Percentiles rank a stretch among this genome's conserved stretches.
These are phyloP conservation scores for Syritta pipiens DNA, from an alignment of 2,888 invertebrate genomes.

Conservation along the genomic window DNA sequence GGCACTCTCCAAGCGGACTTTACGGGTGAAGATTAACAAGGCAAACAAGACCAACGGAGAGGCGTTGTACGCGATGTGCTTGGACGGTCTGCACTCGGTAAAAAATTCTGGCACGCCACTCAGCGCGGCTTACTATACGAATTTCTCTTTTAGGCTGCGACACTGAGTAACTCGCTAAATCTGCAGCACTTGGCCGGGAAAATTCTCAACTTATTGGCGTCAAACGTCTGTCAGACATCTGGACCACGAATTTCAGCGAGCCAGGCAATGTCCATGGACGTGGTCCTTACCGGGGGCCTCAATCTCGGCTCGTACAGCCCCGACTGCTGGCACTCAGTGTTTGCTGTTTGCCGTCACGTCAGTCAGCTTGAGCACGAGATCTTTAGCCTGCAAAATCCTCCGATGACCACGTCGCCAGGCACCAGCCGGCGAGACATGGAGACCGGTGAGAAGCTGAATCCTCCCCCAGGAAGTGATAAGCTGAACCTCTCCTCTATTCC, in stretches of 20 bases:
- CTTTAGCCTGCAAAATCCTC: conserved; percentile 86
- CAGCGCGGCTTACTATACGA: background rate
- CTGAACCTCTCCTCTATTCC: conserved; percentile 82
- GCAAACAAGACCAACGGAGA: conserved; percentile 83
- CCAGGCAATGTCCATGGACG: conserved; percentile 95
- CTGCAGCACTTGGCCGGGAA: conserved; percentile 94
- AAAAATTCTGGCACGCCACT: conserved; percentile 32
- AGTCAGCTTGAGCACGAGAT: conserved; percentile 94
- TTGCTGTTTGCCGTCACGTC: conserved; percentile 95
- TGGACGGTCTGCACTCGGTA: conserved; percentile 93
- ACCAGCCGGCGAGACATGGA: conserved; percentile 77
- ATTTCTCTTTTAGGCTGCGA: conserved; percentile 84
- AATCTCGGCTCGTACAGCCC: conserved; percentile 95
- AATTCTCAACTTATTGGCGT: conserved; percentile 91
- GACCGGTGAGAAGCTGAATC: conserved; percentile 76
- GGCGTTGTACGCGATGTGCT: conserved; percentile 89
- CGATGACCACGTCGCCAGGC: conserved; percentile 76
- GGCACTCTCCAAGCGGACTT: conserved; percentile 81
- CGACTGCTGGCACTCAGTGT: conserved; percentile 97
- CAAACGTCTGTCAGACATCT: conserved; percentile 91
- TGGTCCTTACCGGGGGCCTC: conserved; percentile 91
- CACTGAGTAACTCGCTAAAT: conserved; percentile 92
- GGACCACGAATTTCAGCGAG: conserved; percentile 90
- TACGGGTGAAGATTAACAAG: conserved; percentile 77
- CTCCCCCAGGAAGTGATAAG: conserved; percentile 81